Conservation (phyloP, 2,113 vertebrate genomes). For the Crotalus helleri region DNA sequence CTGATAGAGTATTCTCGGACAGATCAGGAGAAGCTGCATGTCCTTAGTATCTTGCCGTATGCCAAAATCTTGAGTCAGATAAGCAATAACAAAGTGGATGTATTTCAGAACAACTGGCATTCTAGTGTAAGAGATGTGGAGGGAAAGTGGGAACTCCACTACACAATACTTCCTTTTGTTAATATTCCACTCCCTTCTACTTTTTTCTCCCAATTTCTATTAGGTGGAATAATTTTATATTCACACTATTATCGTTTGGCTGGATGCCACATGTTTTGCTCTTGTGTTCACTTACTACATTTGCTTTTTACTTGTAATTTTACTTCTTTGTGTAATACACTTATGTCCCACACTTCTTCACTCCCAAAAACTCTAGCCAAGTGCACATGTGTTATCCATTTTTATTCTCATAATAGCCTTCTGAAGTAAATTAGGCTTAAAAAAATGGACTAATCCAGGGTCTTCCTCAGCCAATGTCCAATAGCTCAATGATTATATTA, state of each 20-base stretch:
- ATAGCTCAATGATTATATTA: background rate
- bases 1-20: constrained; percentile 72
- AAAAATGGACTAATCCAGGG: background rate
- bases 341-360: background rate
- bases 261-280: background rate
- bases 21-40: constrained; percentile 65
- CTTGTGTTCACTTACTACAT: background rate
- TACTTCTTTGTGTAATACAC: background rate
- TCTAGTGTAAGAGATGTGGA: constrained; percentile 24
- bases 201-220: background rate
- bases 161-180: background rate
- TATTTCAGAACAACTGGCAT: constrained; percentile 71
- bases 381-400: background rate
- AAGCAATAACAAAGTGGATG: constrained; percentile 66
- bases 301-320: background rate
- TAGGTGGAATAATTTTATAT: background rate
- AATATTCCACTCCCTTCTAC: background rate
- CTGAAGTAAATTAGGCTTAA: background rate
- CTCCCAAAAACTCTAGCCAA: background rate
- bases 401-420: background rate
- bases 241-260: background rate
- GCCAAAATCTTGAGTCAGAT: constrained; percentile 76
- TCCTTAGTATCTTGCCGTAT: constrained; percentile 77
- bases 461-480: background rate
- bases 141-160: constrained; percentile 59